Percentiles rank a stretch among this genome's conserved stretches.
Conservation (phyloP, 2,888 invertebrate species). For the Liodrosophila aerea region DNA sequence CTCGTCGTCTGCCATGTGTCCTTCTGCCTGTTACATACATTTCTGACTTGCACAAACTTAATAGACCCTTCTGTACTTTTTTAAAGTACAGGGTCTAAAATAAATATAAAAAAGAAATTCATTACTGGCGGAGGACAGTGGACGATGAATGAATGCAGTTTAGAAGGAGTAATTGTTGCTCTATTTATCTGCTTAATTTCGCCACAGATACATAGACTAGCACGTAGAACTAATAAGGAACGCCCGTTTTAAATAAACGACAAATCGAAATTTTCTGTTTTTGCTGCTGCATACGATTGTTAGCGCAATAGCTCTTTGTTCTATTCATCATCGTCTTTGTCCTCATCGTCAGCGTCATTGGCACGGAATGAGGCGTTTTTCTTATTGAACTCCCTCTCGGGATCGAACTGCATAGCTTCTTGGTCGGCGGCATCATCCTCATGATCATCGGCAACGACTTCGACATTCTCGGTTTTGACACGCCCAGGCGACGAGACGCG, state of each 20-base stretch:
- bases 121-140: slow-evolving; percentile 11
- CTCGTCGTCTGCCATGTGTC: no score
- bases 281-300: not conserved
- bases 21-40: no score
- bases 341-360: slow-evolving; percentile 53
- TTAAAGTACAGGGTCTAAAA: no score
- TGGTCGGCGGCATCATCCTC: slow-evolving; percentile 88
- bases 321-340: slow-evolving; percentile 64
- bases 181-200: slow-evolving; percentile 15
- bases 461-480: slow-evolving; percentile 96
- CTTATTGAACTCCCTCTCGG: slow-evolving; percentile 79
- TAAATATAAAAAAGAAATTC: slow-evolving; percentile 1
- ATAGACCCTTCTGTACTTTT: no score
- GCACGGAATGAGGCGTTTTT: slow-evolving; percentile 67
- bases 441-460: slow-evolving; percentile 95
- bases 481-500: no score
- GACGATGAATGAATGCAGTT: slow-evolving; percentile 10
- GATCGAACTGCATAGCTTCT: slow-evolving; percentile 83
- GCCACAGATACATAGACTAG: no score
- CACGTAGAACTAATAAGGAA: no score
- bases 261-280: no score
- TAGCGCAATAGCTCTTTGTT: not conserved
- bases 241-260: slow-evolving; percentile 28
- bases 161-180: slow-evolving; percentile 2
- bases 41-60: no score